Conservation (phyloP, 2,797 vertebrate genomes). For the Epinephelus awoara region DNA sequence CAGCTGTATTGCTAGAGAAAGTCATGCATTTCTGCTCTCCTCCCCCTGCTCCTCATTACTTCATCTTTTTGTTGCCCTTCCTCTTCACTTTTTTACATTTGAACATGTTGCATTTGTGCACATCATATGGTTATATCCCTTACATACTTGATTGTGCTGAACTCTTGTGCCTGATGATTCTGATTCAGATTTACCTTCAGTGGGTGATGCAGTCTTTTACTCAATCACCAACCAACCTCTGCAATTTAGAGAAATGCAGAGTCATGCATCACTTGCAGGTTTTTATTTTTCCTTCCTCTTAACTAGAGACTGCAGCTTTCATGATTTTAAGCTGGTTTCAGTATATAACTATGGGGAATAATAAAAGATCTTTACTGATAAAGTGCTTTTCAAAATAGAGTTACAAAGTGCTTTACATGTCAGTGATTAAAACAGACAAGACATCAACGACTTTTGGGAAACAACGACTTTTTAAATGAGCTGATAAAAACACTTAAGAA, state of each 20-base stretch:
- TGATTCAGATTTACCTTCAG: neutral
- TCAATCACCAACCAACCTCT: neutral
- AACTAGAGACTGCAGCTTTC: neutral
- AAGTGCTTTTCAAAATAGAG: too few species aligned
- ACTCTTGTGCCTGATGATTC: neutral
- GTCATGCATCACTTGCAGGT: conserved; percentile 42
- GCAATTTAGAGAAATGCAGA: conserved; percentile 25
- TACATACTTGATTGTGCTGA: too few species aligned
- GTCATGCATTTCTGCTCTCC: too few species aligned
- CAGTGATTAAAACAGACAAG: too few species aligned
- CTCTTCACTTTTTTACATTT: neutral
- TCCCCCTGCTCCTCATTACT: too few species aligned
- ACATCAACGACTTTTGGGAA: too few species aligned
- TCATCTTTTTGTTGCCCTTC: neutral
- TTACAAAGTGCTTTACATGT: too few species aligned
- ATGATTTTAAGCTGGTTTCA: neutral
- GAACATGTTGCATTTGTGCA: neutral
- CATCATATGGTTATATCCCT: neutral
- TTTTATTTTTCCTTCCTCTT: conserved; percentile 13
- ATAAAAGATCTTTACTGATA: neutral
- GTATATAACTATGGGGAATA: neutral
- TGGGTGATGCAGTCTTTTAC: too few species aligned
- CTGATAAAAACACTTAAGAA: too few species aligned
- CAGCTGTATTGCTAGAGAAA: too few species aligned
- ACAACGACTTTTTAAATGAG: too few species aligned